Percentiles rank a stretch among this genome's conserved stretches.
Evolutionary conservation across 2,797 vertebrate species (phyloP).

Genomic region (Chiroxiphia lanceolata): DNA sequence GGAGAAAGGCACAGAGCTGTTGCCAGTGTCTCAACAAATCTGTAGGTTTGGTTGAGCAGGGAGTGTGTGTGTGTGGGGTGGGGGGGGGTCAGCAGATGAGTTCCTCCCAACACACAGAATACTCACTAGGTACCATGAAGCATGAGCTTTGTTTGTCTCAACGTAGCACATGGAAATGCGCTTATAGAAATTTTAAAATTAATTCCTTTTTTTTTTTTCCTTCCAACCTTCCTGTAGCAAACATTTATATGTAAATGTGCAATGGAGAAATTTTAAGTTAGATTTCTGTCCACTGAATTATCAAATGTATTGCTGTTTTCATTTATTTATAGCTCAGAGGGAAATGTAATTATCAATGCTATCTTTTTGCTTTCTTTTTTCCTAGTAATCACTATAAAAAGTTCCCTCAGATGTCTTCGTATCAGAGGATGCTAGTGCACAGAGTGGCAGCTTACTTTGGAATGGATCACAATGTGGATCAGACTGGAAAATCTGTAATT

Average conservation of each 20-base stretch:
- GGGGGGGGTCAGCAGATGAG: accelerated
- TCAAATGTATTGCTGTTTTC: neutral
- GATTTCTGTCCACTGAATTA: neutral
- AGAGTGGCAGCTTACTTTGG: conserved; percentile 95
- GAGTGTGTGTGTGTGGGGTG: neutral
- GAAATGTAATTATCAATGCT: neutral
- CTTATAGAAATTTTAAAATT: neutral
- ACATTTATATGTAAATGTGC: neutral
- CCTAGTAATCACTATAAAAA: conserved; percentile 92
- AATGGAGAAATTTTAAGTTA: neutral
- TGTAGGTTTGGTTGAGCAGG: neutral
- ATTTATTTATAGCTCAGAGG: neutral
- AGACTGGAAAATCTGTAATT: conserved; percentile 95
- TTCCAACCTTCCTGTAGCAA: neutral
- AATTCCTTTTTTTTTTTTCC: neutral
- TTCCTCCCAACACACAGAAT: neutral
- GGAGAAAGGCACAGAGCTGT: neutral
- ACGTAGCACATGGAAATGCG: neutral
- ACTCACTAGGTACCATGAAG: neutral
- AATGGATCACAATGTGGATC: conserved; percentile 98
- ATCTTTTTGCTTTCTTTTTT: neutral
- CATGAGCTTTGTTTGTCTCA: neutral
- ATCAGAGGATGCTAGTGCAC: conserved; percentile 96
- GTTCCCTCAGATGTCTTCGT: conserved; percentile 96
- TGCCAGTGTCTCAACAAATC: neutral